A percentile compares a stretch with the other conserved stretches of the same genome.
Evolutionary conservation across 1,140 invertebrate genomes (phyloP).

Genomic region (Pemphigus obesinymphae): DNA sequence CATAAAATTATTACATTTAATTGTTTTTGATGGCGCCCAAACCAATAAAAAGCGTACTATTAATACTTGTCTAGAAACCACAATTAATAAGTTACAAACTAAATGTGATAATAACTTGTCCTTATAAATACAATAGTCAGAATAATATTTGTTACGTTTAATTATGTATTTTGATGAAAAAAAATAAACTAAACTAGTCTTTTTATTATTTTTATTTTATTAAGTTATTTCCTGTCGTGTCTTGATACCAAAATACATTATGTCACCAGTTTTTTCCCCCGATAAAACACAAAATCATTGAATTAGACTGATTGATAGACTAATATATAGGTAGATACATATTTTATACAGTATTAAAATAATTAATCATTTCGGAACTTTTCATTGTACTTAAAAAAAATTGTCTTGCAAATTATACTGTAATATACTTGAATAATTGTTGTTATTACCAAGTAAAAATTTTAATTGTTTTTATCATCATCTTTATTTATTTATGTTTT

Average conservation of each 20-base stretch:
- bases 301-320: slow-evolving; percentile 42
- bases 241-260: slow-evolving; percentile 26
- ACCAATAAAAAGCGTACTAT: not conserved
- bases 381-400: slow-evolving; percentile 11
- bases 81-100: slow-evolving; percentile 1
- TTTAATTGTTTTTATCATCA: slow-evolving; percentile 2
- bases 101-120: slow-evolving; percentile 38
- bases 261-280: slow-evolving; percentile 31
- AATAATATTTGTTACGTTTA: slow-evolving; percentile 39
- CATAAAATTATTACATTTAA: not conserved
- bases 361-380: not conserved
- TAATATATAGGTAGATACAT: not conserved
- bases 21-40: not conserved
- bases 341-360: slow-evolving; percentile 32
- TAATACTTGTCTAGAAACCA: slow-evolving; percentile 37
- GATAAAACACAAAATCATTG: slow-evolving; percentile 26
- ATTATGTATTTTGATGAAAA: slow-evolving; percentile 27
- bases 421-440: not conserved
- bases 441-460: not conserved
- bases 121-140: slow-evolving; percentile 37
- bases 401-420: slow-evolving; percentile 11
- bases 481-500: slow-evolving; percentile 2
- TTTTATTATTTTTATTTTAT: slow-evolving; percentile 35
- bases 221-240: slow-evolving; percentile 22
- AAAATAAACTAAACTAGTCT: slow-evolving; percentile 30